phyloP scores from a whole-genome alignment of 1,140 invertebrate species.

The Dreissena polymorpha region DNA sequence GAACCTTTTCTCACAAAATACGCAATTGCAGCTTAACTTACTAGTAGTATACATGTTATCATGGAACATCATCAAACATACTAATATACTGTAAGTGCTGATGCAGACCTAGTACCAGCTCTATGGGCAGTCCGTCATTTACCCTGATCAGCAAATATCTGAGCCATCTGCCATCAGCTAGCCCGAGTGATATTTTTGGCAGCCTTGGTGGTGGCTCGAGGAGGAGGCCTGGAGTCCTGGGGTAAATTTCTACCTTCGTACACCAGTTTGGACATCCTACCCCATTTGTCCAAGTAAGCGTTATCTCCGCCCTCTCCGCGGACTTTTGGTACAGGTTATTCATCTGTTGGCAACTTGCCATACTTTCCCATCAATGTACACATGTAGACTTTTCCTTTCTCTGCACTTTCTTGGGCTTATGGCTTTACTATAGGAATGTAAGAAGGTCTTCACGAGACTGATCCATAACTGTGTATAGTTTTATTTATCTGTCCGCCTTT shows the following conservation, averaged over 20 bases:
- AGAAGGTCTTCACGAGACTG: conserved; percentile 52
- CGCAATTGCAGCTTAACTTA: too few species aligned
- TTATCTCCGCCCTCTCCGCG: conserved; percentile 69
- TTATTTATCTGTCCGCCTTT: conserved; percentile 66
- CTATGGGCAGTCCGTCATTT: conserved; percentile 64
- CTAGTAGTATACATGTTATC: too few species aligned
- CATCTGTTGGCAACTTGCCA: conserved; percentile 61
- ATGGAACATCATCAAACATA: background rate
- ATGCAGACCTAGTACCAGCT: conserved; percentile 44
- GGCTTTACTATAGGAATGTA: conserved; percentile 70
- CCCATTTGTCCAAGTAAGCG: conserved; percentile 71
- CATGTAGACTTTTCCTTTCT: conserved; percentile 72
- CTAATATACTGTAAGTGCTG: background rate
- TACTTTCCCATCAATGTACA: conserved; percentile 66
- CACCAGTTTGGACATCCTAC: conserved; percentile 72
- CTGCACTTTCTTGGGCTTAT: conserved; percentile 68
- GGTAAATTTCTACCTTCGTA: conserved; percentile 65
- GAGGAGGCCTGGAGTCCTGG: conserved; percentile 58
- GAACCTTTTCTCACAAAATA: too few species aligned
- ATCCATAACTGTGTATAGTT: conserved; percentile 63
- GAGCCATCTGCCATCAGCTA: conserved; percentile 64
- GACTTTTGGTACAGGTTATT: conserved; percentile 68
- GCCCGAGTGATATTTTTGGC: conserved; percentile 66
- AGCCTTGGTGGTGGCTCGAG: conserved; percentile 63
- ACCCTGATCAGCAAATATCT: conserved; percentile 65